Evolutionary conservation across 1,140 invertebrate species (phyloP).

Genomic region (Eufriesea mexicana): DNA sequence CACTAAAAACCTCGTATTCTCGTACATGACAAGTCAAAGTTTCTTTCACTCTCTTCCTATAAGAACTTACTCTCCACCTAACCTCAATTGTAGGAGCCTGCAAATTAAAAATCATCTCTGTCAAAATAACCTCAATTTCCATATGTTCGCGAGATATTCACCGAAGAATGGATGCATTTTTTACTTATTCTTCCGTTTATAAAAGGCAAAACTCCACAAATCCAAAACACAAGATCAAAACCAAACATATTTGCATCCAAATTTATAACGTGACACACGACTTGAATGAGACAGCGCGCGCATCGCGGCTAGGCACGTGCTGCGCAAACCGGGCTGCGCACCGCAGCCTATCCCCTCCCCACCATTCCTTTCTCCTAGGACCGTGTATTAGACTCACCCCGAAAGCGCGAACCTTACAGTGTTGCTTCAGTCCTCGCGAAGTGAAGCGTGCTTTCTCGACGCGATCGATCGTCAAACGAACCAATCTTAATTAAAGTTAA

Average conservation of each 20-base stretch:
- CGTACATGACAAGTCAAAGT: no score
- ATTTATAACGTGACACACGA: neutral
- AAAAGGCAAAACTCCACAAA: neutral
- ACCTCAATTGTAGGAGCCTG: neutral
- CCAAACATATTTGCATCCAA: neutral
- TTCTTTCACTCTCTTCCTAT: no score
- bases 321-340: conserved; percentile 75
- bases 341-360: conserved; percentile 39
- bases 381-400: conserved; percentile 60
- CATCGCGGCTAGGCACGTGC: conserved; percentile 63
- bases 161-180: no score
- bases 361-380: neutral
- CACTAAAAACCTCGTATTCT: neutral
- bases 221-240: neutral
- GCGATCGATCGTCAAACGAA: neutral
- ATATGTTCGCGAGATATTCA: neutral
- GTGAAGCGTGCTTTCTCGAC: conserved; percentile 55
- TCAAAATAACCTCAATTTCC: neutral
- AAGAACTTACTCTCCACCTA: no score
- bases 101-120: neutral
- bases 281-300: neutral
- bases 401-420: conserved; percentile 64
- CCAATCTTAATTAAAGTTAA: neutral
- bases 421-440: conserved; percentile 68
- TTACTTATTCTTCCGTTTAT: neutral